Evolutionary conservation across 2,797 vertebrate genomes (phyloP).

Genomic region (Cuculus canorus): DNA sequence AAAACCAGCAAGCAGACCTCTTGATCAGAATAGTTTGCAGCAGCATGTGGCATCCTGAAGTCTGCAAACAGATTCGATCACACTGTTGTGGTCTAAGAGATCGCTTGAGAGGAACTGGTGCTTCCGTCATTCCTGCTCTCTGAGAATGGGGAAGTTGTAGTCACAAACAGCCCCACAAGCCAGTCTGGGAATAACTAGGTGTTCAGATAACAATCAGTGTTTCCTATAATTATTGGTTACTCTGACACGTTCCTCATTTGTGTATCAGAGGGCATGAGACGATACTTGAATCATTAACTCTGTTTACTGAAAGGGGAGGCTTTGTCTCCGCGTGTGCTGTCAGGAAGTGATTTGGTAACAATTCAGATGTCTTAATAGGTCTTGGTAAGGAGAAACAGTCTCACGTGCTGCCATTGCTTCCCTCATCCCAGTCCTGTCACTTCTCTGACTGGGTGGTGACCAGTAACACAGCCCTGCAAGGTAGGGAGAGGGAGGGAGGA

Average conservation of each 20-base stretch:
- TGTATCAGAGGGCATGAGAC: not conserved
- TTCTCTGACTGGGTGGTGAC: not conserved
- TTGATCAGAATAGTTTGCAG: not conserved
- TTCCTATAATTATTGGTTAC: not conserved
- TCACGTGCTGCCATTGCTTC: not conserved
- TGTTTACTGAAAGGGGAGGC: not conserved
- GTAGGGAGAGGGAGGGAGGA: not conserved
- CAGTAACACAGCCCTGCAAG: not conserved
- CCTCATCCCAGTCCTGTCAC: not conserved
- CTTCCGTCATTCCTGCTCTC: not conserved
- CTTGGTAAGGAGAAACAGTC: not conserved
- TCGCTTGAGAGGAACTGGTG: not conserved
- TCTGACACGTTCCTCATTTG: not conserved
- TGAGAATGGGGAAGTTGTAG: not conserved
- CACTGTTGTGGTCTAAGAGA: not conserved
- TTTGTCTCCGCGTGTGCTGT: not conserved
- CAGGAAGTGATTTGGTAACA: conserved; percentile 24
- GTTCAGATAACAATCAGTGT: fast-evolving
- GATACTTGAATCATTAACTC: not conserved
- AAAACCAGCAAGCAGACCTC: not conserved
- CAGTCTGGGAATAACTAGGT: not conserved
- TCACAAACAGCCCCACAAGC: not conserved
- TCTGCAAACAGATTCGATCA: not conserved
- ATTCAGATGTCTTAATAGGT: not conserved
- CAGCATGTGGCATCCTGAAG: fast-evolving